Conservation (phyloP, 2,888 invertebrate genomes). For the Diloba caeruleocephala region DNA sequence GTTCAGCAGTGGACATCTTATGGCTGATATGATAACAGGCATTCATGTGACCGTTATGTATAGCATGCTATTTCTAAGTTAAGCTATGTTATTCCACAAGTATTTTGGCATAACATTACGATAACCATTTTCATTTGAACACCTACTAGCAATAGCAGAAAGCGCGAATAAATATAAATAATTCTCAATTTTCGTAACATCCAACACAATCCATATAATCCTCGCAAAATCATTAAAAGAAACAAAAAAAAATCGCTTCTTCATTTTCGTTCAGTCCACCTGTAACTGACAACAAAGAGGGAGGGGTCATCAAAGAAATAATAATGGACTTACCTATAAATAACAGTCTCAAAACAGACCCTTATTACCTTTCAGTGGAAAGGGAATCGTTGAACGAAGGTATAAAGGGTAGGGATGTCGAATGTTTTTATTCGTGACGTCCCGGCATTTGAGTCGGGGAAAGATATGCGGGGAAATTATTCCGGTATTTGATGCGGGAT, state of each 20-base stretch:
- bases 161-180: neutral
- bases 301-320: conserved; percentile 55
- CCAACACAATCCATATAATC: conserved; percentile 16
- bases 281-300: conserved; percentile 54
- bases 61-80: too few relatives aligned
- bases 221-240: conserved; percentile 26
- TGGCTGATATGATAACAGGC: too few relatives aligned
- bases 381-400: conserved; percentile 31
- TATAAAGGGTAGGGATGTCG: conserved; percentile 33
- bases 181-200: conserved; percentile 2
- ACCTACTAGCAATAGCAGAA: neutral
- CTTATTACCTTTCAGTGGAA: conserved; percentile 44
- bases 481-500: conserved; percentile 31
- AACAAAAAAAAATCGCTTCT: conserved; percentile 16
- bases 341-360: conserved; percentile 46
- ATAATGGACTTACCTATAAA: conserved; percentile 52
- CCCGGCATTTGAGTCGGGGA: conserved; percentile 31
- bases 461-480: conserved; percentile 40
- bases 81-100: too few relatives aligned
- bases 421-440: conserved; percentile 38
- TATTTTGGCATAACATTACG: too few relatives aligned
- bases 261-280: conserved; percentile 29
- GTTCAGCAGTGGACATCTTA: too few relatives aligned
- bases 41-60: too few relatives aligned
- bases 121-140: too few relatives aligned